Base-by-base conservation (phyloP, 2,113 vertebrate genomes). In the Mobula birostris region DNA sequence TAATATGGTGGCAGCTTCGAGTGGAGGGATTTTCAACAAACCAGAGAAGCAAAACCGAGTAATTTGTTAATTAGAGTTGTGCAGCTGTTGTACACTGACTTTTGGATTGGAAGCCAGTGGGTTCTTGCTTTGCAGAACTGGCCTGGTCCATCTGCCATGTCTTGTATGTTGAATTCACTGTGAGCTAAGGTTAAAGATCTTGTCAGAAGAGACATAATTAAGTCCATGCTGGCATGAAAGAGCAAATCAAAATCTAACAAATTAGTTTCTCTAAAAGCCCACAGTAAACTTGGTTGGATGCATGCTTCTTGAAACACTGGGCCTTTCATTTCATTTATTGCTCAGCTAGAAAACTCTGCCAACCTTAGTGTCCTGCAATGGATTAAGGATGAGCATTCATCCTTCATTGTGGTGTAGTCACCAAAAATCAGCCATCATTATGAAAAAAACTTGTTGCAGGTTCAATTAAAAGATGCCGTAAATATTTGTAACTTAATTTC, bases 41-140 rank as follows among this genome's bases (percentile, higher is more conserved):
- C 17, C 70, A 66, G 15, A 72, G 32, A 11, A 17, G 19, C 66
- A 92, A 92, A 92, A 40, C 66, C 12, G 32, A 24, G 32, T 72
- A 40, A 92, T 92, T 92, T 92, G 90, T 92, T 92, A 92, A 92
- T 92, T 72, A 92, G 90, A 36, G 40, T 19, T 48, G n/a, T 72
- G 90, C 90, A 92, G 90, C 66, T 92, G 90, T 36, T 92, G 2
- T 72, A 48, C 19, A 72, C 90, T 70, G 68, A 36, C 32, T 92
- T 92, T 36, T 92, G 32, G 68, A 72, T 92, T 92, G 29, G 90
- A 40, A 36, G 72, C 6, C 66, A 72, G 17, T 92, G 32, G 32
- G 66, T 12, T 92, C 21, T 27, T 48, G 66, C 32, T 72, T 72
- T 70, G 9, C 72, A 29, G 32, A 66, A 72, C 66, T 40, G 66